Base-by-base conservation (phyloP, 1,140 invertebrate genomes). In the Thaumetopoea pityocampa region DNA sequence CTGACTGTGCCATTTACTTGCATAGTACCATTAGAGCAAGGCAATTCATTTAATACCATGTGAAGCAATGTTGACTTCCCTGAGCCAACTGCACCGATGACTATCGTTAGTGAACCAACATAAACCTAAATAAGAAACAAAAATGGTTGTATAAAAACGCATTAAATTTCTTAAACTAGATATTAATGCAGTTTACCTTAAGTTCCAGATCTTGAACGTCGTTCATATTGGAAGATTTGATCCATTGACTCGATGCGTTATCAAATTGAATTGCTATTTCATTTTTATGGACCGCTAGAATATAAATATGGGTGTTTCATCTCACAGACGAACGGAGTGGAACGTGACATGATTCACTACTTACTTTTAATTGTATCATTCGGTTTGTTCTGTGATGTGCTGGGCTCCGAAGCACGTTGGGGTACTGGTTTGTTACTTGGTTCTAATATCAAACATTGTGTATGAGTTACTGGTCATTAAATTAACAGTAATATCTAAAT, bases 11-110 rank as follows among this genome's bases (percentile, higher is more conserved):
- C 89, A 11, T 87, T 83, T 0, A 93, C 61, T 1, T 70, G 67
- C 0, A 93, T 61, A 1, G 59, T 72, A 0, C 94, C 94, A 5
- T 85, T 80, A 0, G 85, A 77, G 7, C 91, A 70, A 0, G 90
- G 88, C 8, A 95, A 52, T 61, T 96, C 94, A 8, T 87, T 88
- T 2, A 95, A 77, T 1, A 95, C 65, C 33, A 92, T 64, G 57
- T 94, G 89, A 0, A 95, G 68, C 4, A 96, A 36, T 0, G 93
- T 92, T 2, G 92, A 92, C 86, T 90, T 83, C 1, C 79, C 79
- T 5, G 79, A 63, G 7, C 79, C 79, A 3, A 83, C 79, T 8
- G 70, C 61, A 44, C 79, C 79, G 11, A 83, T 76, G 29, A 83
- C 50, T 12, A 66, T 79, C 0, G 67, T 73, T 23, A 80, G 45